These are phyloP conservation scores for Hydropotes inermis DNA, from an alignment of 2,113 vertebrate genomes.

Conservation along the genomic window DNA sequence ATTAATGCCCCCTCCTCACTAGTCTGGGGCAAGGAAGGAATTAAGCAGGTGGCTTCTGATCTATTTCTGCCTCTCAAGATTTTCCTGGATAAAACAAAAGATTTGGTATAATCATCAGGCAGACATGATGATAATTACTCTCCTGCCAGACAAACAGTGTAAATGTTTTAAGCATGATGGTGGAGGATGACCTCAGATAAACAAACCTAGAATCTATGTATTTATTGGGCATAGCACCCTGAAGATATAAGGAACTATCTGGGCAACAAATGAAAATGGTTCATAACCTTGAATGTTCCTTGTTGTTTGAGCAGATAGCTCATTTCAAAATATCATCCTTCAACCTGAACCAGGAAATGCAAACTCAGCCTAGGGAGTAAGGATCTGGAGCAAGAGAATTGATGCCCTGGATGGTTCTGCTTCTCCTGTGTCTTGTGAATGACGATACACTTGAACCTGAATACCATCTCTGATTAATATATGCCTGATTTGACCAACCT, in stretches of 20 bases:
- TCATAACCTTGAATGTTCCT: not conserved
- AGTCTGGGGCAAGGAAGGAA: not conserved
- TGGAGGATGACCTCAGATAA: not conserved
- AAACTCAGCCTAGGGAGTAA: not conserved
- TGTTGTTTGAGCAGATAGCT: not conserved
- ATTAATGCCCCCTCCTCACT: not conserved
- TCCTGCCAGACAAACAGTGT: not conserved
- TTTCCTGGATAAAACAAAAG: not conserved
- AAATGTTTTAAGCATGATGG: not conserved
- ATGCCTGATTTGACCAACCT: not conserved
- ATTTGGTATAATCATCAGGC: not conserved
- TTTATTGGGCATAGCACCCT: not conserved
- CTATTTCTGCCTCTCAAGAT: not conserved
- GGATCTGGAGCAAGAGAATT: not conserved
- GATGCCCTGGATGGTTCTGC: not conserved
- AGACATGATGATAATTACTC: not conserved
- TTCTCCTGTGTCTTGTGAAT: not conserved
- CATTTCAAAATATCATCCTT: not conserved
- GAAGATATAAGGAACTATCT: not conserved
- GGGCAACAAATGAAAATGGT: not conserved
- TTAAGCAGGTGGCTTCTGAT: not conserved
- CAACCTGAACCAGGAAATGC: not conserved
- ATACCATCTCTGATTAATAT: not conserved
- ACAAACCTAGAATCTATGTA: not conserved
- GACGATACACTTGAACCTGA: not conserved